These are phyloP conservation scores for Eupithecia exiguata DNA, from an alignment of 2,888 invertebrate genomes.

Conservation along the genomic window DNA sequence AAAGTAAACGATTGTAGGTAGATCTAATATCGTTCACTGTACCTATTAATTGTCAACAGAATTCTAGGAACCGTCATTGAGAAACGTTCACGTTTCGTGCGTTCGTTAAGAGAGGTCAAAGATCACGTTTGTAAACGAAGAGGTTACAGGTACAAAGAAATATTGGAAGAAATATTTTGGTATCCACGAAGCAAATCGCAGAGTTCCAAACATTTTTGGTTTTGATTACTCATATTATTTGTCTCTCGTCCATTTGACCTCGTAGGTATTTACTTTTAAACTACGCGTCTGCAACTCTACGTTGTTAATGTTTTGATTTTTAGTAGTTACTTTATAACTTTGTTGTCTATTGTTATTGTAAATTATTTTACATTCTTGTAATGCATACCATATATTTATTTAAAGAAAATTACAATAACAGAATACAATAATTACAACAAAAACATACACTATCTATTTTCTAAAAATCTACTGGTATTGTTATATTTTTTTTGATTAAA, in stretches of 20 bases:
- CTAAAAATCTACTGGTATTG: no score
- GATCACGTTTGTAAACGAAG: not conserved
- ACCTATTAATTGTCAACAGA: not conserved
- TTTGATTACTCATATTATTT: not conserved
- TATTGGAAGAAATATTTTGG: no score
- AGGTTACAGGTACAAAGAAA: not conserved
- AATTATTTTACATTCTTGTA: no score
- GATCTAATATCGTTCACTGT: not conserved
- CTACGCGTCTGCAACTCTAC: not conserved
- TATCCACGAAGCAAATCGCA: not conserved
- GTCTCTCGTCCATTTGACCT: not conserved
- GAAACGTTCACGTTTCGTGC: not conserved
- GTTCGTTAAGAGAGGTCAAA: not conserved
- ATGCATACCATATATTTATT: no score
- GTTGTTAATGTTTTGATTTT: not conserved
- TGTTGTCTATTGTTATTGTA: not conserved
- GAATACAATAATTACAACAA: no score
- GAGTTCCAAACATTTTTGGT: not conserved
- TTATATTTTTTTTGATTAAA: no score
- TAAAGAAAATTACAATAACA: no score
- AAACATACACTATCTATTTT: no score
- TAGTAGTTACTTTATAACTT: not conserved
- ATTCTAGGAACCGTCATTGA: not conserved
- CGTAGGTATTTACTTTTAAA: not conserved
- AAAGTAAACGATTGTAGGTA: not conserved